Evolutionary conservation across 2,113 vertebrate species (phyloP), one percentile per base, ranked within the genome.

Genomic region (Struthio camelus): DNA sequence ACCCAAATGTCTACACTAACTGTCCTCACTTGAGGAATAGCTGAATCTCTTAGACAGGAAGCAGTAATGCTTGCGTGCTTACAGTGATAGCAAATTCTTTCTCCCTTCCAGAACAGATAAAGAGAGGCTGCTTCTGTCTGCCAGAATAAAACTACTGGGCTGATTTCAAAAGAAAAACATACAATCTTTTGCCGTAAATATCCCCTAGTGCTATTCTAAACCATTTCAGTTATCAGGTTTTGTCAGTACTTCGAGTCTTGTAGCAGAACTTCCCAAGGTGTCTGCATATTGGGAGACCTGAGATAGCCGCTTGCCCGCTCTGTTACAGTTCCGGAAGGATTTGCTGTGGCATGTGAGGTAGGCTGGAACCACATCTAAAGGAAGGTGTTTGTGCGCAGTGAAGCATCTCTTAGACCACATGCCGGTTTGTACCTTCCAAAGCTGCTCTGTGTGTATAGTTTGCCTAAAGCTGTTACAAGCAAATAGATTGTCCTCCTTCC

Each of bases 41-140:
- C 86, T 92, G 62, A 89, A 85, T 94, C 66, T 91, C 34, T 83
- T 78, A 85, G 94, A 91, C 62, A 91, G 42, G 64, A 67, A 3
- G 3, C 48, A 64, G 62, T 64, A 87, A 54, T 15, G 64, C 89
- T 85, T 85, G 56, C 64, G 64, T 82, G 25, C 40, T 54, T 56
- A 44, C 73, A 22, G 6, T 64, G 30, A 87, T 66, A 54, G 58
- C 32, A 73, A 79, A 83, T 82, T 28, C 15, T 40, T 80, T 85
- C 54, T 91, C 54, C 7, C 65, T 28, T 66, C 89, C 62, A 46
- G 71, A 71, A 28, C 4, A 53, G 30, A 54, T 82, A 42, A 77
- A 87, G 66, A 50, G 20, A 67, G 9, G 19, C 36, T 93, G 54
- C 14, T 27, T 85, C 71, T 85, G 8, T 85, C 58, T 94, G 54